These are phyloP conservation scores for Sepioteuthis lessoniana DNA, from an alignment of 2,888 invertebrate genomes.

Conservation along the genomic window DNA sequence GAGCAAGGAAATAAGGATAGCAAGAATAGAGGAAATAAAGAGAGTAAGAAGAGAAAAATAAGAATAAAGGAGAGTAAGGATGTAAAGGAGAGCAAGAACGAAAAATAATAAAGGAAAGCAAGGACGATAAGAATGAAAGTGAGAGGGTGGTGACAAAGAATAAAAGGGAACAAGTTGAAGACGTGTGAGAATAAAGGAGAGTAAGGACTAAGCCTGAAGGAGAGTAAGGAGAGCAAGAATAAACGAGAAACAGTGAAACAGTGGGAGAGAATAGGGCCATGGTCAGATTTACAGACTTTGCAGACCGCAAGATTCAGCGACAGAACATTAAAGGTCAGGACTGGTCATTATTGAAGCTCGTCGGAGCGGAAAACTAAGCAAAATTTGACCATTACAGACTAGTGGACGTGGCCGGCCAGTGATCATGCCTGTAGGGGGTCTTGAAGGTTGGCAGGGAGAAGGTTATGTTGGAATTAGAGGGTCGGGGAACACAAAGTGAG, in stretches of 20 bases:
- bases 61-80: not conserved
- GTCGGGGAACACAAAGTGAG: not conserved
- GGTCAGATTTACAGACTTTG: not conserved
- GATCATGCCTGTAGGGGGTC: conserved; percentile 34
- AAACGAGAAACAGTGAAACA: not conserved
- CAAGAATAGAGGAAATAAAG: too few relatives aligned
- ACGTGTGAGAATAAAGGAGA: too few relatives aligned
- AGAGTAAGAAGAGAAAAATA: too few relatives aligned
- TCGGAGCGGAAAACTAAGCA: conserved; percentile 41
- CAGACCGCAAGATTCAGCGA: not conserved
- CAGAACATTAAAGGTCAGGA: conserved; percentile 42
- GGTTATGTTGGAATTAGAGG: not conserved
- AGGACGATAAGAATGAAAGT: too few relatives aligned
- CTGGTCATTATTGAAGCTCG: conserved; percentile 48
- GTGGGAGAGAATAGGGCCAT: not conserved
- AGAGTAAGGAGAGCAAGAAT: not conserved
- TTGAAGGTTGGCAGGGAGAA: not conserved
- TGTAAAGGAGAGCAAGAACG: not conserved
- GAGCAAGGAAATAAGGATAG: too few relatives aligned
- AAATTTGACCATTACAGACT: conserved; percentile 42
- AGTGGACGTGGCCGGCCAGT: conserved; percentile 37
- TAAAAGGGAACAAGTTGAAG: too few relatives aligned
- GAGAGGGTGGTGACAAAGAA: too few relatives aligned
- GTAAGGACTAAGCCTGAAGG: not conserved
- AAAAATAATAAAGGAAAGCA: not conserved